Conservation (phyloP, 2,797 vertebrate species). For the Rhinichthys osculus region DNA sequence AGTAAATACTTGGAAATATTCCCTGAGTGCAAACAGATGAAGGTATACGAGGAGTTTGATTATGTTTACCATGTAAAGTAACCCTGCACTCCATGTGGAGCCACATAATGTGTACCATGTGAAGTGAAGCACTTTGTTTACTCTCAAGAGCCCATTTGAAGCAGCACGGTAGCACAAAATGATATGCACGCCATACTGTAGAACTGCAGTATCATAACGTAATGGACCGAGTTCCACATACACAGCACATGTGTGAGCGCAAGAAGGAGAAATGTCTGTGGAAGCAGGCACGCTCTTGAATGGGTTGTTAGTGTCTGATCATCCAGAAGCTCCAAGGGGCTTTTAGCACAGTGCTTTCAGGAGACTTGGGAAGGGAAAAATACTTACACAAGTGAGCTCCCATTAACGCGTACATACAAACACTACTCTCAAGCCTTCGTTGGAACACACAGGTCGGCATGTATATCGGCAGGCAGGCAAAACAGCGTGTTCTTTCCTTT, state of each 20-base stretch:
- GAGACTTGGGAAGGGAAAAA: slow-evolving; percentile 6
- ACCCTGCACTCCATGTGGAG: not conserved
- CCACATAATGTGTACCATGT: not conserved
- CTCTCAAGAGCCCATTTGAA: slow-evolving; percentile 20
- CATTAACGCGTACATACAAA: slow-evolving; percentile 19
- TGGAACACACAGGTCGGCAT: not conserved
- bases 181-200: not conserved
- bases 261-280: not conserved
- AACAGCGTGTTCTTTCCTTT: slow-evolving; percentile 44
- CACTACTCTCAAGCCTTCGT: not conserved
- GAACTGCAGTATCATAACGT: not conserved
- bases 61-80: not conserved
- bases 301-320: slow-evolving; percentile 31
- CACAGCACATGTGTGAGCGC: not conserved
- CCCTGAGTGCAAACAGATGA: not conserved
- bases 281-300: slow-evolving; percentile 3
- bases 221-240: not conserved
- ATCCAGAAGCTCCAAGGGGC: not conserved
- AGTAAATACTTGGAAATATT: not conserved
- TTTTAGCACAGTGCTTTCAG: slow-evolving; percentile 40
- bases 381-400: not conserved
- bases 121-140: slow-evolving; percentile 31
- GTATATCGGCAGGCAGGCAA: slow-evolving; percentile 9
- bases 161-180: not conserved
- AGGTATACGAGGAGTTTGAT: not conserved